Evolutionary conservation across 2,888 invertebrate genomes (phyloP).

Genomic region (Schizaphis graminum): DNA sequence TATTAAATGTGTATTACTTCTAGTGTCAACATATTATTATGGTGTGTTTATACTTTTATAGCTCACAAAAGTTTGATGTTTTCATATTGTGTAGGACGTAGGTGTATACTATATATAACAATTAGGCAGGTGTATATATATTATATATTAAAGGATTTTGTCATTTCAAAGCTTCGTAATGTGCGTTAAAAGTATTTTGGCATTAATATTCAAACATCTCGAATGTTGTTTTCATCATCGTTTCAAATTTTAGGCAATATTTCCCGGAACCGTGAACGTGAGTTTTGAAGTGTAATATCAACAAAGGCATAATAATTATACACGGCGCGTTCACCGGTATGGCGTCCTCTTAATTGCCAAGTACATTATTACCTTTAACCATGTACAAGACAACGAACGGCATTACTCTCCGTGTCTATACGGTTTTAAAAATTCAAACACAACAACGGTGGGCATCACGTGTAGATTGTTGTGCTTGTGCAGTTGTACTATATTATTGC

Average conservation of each 20-base stretch:
- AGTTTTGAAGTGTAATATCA: background rate
- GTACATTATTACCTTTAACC: background rate
- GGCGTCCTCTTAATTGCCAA: background rate
- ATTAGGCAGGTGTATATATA: background rate
- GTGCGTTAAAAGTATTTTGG: background rate
- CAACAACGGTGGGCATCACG: background rate
- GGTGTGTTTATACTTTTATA: background rate
- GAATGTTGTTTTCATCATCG: background rate
- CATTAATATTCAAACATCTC: background rate
- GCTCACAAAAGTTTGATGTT: background rate
- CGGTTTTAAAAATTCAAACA: background rate
- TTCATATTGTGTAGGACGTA: background rate
- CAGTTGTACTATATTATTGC: too few relatives aligned
- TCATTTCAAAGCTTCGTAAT: background rate
- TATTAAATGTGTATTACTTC: background rate
- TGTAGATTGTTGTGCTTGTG: background rate
- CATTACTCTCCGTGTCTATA: background rate
- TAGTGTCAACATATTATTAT: background rate
- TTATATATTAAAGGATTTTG: background rate
- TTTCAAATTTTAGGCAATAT: background rate
- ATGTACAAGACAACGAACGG: background rate
- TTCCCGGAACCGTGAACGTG: background rate
- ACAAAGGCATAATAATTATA: conserved; percentile 2
- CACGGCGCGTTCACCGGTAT: background rate
- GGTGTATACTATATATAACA: background rate